Evolutionary conservation across 2,797 vertebrate species (phyloP), one percentile per base, ranked within the genome.

Genomic region (Scolopax bukidnonensis): DNA sequence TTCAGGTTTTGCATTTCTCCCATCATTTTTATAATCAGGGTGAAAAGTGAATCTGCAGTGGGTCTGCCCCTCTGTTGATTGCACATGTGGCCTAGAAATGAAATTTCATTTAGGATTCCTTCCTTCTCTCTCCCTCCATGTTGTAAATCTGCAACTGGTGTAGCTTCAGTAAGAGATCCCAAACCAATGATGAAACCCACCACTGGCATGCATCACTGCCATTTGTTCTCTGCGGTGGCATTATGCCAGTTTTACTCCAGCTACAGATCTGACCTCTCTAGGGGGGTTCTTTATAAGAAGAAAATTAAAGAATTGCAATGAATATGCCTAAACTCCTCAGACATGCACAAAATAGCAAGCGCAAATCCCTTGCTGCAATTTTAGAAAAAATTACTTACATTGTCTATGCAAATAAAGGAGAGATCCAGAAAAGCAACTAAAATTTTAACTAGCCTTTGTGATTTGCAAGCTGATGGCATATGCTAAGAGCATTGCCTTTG

Each of bases 401-500:
- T 74, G 81, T 90, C 86, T 97, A 89, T 95, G 94, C 93, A 96
- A 97, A 97, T 96, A 83, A 75, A 95, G 70, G 74, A 77, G 70
- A 94, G 40, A 90, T 89, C 63, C 71, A 79, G 85, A 95, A 96
- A 90, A 93, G 70, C 81, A 90, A 94, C 86, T 89, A 91, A 97
- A 95, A 96, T 95, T 93, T 96, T 90, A 96, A 92, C 77, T 95
- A 96, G 94, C 28, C 56, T 80, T 91, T 95, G 93, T 95, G 91
- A 90, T 95, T 93, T 96, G 74, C 60, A 95, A 84, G 45, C 33
- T 85, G 77, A 94, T 89, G 90, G 67, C 90, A 96, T 96, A 94
- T 87, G 94, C 90, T 95, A 63, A 90, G 94, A 95, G 93, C 83
- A 82, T 94, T 96, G 91, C 87, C 95, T 95, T 96, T 96, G 95